phyloP scores from a whole-genome alignment of 2,113 vertebrate genomes.

The Poeciliopsis turrubarensis region DNA sequence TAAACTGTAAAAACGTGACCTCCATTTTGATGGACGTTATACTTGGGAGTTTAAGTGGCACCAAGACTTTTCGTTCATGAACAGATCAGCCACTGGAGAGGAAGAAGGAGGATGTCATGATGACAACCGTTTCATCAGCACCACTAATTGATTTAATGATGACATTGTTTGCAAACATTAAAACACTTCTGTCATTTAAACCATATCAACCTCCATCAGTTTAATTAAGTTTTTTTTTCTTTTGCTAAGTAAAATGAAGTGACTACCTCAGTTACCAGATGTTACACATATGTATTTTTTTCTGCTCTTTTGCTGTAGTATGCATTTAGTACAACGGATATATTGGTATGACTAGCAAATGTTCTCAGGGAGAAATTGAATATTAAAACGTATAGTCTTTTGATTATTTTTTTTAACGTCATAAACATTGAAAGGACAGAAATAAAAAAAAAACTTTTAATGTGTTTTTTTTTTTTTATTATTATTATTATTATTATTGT shows the following conservation, averaged over 20 bases:
- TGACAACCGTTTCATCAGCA: not conserved
- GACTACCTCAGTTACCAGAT: not conserved
- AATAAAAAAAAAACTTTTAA: not conserved
- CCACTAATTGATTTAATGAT: not conserved
- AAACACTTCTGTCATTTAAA: not conserved
- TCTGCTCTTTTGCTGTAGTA: not conserved
- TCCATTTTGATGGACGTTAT: not conserved
- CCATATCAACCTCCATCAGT: not conserved
- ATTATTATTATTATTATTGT: no score
- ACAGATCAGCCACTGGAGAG: not conserved
- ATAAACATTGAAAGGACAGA: not conserved
- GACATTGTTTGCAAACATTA: not conserved
- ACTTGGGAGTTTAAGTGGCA: not conserved
- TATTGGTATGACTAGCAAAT: not conserved
- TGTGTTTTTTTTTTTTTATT: no score
- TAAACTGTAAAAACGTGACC: not conserved
- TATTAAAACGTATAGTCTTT: not conserved
- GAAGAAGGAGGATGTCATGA: not conserved
- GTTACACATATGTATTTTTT: not conserved
- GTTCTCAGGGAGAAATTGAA: not conserved
- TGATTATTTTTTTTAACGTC: not conserved
- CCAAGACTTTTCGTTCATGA: not conserved
- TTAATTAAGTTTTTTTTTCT: not conserved
- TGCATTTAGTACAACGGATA: not conserved
- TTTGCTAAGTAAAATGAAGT: not conserved